Evolutionary conservation across 2,113 vertebrate genomes (phyloP).

Genomic region (Lepisosteus osseus): DNA sequence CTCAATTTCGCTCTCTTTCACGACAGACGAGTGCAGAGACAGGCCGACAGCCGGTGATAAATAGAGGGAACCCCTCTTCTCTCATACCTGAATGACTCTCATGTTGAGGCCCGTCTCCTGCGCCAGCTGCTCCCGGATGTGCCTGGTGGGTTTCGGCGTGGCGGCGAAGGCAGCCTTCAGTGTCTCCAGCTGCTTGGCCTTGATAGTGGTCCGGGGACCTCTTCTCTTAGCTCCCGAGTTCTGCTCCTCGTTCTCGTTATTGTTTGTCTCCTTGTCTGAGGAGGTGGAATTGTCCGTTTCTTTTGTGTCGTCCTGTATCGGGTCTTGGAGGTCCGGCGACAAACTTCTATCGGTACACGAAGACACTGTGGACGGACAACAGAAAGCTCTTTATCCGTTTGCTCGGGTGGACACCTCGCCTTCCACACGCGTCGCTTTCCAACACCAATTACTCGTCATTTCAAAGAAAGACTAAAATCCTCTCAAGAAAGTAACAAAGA

Average conservation of each 20-base stretch:
- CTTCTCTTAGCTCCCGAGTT: constrained; percentile 87
- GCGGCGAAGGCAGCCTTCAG: constrained; percentile 95
- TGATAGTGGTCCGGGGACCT: constrained; percentile 95
- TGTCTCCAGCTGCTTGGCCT: constrained; percentile 97
- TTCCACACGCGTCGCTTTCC: too few relatives aligned
- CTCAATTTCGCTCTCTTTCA: too few relatives aligned
- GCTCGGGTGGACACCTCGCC: too few relatives aligned
- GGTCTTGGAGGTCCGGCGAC: constrained; percentile 92
- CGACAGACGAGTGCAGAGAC: too few relatives aligned
- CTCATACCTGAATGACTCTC: constrained; percentile 90
- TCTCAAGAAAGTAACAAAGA: too few relatives aligned
- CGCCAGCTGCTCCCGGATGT: constrained; percentile 94
- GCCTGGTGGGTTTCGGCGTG: constrained; percentile 92
- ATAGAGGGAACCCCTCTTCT: too few relatives aligned
- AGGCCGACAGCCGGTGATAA: too few relatives aligned
- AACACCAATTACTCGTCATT: too few relatives aligned
- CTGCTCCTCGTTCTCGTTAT: constrained; percentile 95
- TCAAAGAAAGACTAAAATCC: too few relatives aligned
- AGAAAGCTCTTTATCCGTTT: constrained; percentile 13
- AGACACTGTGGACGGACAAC: constrained; percentile 71
- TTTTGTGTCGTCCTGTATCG: constrained; percentile 89
- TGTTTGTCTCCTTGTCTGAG: constrained; percentile 94
- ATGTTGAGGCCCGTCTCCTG: constrained; percentile 97
- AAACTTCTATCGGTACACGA: constrained; percentile 97
- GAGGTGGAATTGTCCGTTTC: constrained; percentile 95